These are phyloP conservation scores for Pogona vitticeps DNA, from an alignment of 2,113 vertebrate species.

Conservation along the genomic window DNA sequence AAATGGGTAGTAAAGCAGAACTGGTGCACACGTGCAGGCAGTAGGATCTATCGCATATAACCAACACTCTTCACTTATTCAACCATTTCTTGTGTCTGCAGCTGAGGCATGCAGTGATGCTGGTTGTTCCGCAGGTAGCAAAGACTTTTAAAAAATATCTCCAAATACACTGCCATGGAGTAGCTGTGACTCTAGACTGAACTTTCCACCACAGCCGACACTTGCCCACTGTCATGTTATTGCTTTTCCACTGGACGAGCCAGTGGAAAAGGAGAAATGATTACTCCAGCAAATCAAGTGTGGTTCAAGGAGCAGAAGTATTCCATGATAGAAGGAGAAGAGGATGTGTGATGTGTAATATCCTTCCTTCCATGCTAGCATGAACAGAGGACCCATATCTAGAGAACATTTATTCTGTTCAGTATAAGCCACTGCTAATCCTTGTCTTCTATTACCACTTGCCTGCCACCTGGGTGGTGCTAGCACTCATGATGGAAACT, in stretches of 20 bases:
- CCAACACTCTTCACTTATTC: neutral
- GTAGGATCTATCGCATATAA: neutral
- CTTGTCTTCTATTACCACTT: neutral
- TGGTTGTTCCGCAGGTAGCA: neutral
- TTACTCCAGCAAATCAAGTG: neutral
- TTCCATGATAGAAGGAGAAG: neutral
- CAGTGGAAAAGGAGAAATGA: neutral
- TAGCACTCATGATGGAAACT: neutral
- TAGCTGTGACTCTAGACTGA: neutral
- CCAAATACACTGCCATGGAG: neutral
- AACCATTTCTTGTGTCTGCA: no score
- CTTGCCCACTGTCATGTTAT: neutral
- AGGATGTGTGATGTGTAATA: no score
- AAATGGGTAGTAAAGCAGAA: neutral
- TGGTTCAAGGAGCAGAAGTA: neutral
- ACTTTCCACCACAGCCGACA: neutral
- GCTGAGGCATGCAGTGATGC: neutral
- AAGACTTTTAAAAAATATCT: neutral
- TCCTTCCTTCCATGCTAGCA: neutral
- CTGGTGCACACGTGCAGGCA: neutral
- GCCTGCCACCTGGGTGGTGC: neutral
- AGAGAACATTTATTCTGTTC: neutral
- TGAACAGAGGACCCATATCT: neutral
- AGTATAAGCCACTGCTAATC: no score
- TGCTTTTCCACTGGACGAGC: no score